Conservation (phyloP, 2,888 invertebrate genomes). For the Lysandra coridon region DNA sequence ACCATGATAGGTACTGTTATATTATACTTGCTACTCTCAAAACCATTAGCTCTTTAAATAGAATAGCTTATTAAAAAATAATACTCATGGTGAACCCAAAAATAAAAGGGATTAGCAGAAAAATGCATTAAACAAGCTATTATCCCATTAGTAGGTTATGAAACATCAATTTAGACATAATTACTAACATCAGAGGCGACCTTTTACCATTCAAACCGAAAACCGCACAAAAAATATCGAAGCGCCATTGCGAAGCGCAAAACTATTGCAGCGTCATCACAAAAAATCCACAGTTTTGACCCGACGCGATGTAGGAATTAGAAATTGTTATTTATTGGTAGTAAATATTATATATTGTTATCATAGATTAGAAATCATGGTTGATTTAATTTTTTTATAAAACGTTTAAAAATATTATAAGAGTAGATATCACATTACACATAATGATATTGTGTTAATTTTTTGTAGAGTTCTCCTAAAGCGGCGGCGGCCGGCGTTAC, state of each 20-base stretch:
- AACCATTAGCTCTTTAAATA: not conserved
- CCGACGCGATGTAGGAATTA: not conserved
- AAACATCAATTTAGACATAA: conserved; percentile 34
- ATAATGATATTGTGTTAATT: no score
- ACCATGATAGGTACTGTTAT: not conserved
- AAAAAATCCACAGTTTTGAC: not conserved
- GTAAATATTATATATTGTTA: not conserved
- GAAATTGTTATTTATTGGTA: not conserved
- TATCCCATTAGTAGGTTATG: conserved; percentile 29
- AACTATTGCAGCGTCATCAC: conserved; percentile 24
- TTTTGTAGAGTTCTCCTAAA: no score
- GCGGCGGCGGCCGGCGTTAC: no score
- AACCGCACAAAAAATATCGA: not conserved
- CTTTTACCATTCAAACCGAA: conserved; percentile 23
- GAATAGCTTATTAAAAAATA: conserved; percentile 1
- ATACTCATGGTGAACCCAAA: not conserved
- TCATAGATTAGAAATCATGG: not conserved
- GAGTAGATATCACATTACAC: no score
- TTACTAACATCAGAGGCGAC: conserved; percentile 31
- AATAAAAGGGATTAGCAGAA: conserved; percentile 1
- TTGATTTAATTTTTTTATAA: not conserved
- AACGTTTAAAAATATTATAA: not conserved
- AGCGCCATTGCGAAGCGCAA: not conserved
- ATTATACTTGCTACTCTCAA: not conserved
- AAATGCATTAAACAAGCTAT: conserved; percentile 25